Evolutionary conservation across 2,113 vertebrate species (phyloP), one percentile per base, ranked within the genome.

Genomic region (Aptenodytes patagonicus): DNA sequence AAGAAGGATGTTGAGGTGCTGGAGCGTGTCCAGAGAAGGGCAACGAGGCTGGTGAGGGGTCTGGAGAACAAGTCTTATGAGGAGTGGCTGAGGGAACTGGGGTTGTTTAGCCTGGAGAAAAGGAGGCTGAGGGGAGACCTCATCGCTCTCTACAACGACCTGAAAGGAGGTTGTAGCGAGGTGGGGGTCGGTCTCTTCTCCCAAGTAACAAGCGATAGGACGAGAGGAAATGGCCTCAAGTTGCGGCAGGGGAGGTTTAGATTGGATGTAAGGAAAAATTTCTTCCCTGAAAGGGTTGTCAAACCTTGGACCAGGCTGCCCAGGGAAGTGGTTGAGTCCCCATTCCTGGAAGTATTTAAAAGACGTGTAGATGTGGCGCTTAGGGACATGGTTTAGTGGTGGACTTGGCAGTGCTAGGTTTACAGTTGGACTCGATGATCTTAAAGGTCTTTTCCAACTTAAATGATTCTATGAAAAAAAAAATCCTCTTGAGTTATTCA

Each of bases 341-440:
- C 42, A 19, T 28, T 17, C 36, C 61, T 62, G 61, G 36, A 26
- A 11, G 25, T 13, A 40, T 19, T 40, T 28, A 40, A 28, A 40
- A 40, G 17, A 9, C 2, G 1, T 9, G 8, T 64, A 13, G 61
- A 64, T 19, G 25, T 40, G 61, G 11, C 1, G 1, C 8, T 40
- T 40, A 28, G 26, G 61, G 36, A 19, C 36, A 40, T 40, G 36
- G 38, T 64, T 40, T 40, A 40, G 61, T 40, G 26, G 17, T 40
- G 26, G 26, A 64, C 61, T 40, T 64, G 61, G 17, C 17, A 40
- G 38, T 40, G 12, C 3, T 18, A 64, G 38, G 38, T 29, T 40
- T 9, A 64, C 1, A 1, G 6, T 64, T 29, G 38, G 17, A 19
- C 61, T 13, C 2, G 10, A 29, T 19, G 25, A 64, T 40, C 26